Base-by-base conservation (phyloP, 1,140 invertebrate genomes). In the Eciton burchellii region DNA sequence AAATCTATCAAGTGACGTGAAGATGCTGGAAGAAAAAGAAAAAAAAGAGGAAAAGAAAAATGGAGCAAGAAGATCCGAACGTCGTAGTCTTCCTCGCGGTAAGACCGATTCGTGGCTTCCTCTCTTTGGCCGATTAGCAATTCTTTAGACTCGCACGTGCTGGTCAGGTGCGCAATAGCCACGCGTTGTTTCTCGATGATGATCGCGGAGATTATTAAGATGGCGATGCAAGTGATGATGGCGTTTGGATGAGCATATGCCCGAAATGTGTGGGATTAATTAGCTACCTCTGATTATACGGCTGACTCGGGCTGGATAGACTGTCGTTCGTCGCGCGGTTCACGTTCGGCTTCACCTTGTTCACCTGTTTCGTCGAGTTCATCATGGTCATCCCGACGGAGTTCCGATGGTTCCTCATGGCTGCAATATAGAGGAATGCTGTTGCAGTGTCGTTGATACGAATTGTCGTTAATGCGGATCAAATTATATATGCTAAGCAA, bases 261-360 rank as follows among this genome's bases (percentile, higher is more conserved):
- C 71, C 14, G 12, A 5, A 54, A 49, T 14, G 45, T 29, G 14
- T 19, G 35, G 45, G 9, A 35, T 35, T 60, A 74, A 86, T 60
- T 21, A 77, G 21, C 1, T 93, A 94, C 93, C 93, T 93, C 81
- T 93, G 93, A 91, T 93, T 94, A 87, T 93, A 94, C 65, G 92
- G 92, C 85, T 94, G 93, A 90, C 91, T 94, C 57, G 93, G 93
- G 87, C 93, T 94, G 77, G 92, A 90, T 73, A 94, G 88, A 70
- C 84, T 96, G 86, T 97, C 96, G 16, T 95, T 95, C 14, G 95
- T 94, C 81, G 95, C 95, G 94, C 97, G 95, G 90, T 97, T 97
- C 65, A 97, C 96, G 89, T 96, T 97, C 45, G 97, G 97, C 93
- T 97, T 97, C 88, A 97, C 97, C 93, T 97, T 97, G 94, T 97